phyloP scores from a whole-genome alignment of 2,797 vertebrate species.

The Helarctos malayanus region DNA sequence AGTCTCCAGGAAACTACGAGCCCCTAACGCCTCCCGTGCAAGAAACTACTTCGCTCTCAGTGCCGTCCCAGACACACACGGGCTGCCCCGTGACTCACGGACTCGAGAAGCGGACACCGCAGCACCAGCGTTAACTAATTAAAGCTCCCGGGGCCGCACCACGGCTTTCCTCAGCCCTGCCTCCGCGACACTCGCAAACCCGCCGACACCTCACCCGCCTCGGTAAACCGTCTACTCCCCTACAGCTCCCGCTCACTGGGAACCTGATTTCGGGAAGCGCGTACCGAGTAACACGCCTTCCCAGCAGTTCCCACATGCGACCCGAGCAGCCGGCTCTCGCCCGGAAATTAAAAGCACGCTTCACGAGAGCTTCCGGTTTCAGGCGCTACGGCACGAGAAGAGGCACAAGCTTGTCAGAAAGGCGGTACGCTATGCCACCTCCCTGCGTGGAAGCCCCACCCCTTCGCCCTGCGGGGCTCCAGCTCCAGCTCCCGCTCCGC shows the following conservation, averaged over 20 bases:
- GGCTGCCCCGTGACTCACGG: neutral
- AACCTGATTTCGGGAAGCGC: neutral
- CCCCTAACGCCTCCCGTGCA: neutral
- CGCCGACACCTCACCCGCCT: no score
- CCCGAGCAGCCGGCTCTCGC: fast-evolving
- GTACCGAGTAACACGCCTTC: fast-evolving
- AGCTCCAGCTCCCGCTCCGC: fast-evolving
- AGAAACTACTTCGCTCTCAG: neutral
- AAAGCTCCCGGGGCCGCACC: neutral
- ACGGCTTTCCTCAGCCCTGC: neutral
- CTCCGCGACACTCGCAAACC: neutral
- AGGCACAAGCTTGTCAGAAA: neutral
- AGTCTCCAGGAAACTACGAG: fast-evolving
- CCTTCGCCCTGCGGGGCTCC: fast-evolving
- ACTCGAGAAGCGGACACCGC: neutral
- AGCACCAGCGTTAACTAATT: no score
- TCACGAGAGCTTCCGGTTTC: slow-evolving; percentile 25
- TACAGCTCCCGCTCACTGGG: neutral
- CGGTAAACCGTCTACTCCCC: no score
- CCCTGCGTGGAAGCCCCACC: neutral
- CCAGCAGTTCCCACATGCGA: slow-evolving; percentile 58
- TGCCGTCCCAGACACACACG: neutral
- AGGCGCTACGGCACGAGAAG: slow-evolving; percentile 63
- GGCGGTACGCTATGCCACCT: fast-evolving
- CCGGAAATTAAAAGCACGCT: slow-evolving; percentile 38